These are phyloP conservation scores for Chrysolina haemoptera DNA, from an alignment of 2,888 invertebrate genomes.

Conservation along the genomic window DNA sequence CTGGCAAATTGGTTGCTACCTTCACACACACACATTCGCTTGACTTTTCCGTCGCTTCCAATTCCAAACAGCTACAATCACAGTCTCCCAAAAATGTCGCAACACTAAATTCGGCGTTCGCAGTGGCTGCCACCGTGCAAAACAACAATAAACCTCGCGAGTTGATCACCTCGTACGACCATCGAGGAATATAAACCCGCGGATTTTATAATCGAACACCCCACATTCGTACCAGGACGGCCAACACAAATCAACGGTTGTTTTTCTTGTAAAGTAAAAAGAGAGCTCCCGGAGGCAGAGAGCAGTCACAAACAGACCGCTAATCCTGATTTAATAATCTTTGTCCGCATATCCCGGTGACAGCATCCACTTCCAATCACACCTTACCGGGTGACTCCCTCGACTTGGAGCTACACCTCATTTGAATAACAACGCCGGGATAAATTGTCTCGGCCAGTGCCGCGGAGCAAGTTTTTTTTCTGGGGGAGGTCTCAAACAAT, in stretches of 20 bases:
- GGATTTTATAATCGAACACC: conserved; percentile 59
- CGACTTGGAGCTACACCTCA: conserved; percentile 50
- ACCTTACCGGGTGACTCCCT: conserved; percentile 70
- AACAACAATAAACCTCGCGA: conserved; percentile 54
- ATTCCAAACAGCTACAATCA: too few relatives aligned
- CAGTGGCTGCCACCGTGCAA: conserved; percentile 54
- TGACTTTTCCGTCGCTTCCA: too few relatives aligned
- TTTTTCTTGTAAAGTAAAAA: conserved; percentile 62
- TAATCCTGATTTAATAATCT: conserved; percentile 71
- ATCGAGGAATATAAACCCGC: conserved; percentile 58
- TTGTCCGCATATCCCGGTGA: conserved; percentile 63
- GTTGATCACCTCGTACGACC: conserved; percentile 56
- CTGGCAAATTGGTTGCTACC: too few relatives aligned
- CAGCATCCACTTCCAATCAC: conserved; percentile 73
- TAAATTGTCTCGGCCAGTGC: conserved; percentile 31
- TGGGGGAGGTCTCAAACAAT: neutral
- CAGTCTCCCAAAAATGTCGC: neutral
- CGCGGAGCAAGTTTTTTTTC: neutral
- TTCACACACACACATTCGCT: too few relatives aligned
- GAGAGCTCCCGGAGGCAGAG: conserved; percentile 47
- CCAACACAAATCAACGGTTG: conserved; percentile 67
- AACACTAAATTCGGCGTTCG: neutral
- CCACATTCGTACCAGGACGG: conserved; percentile 55
- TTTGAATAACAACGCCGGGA: conserved; percentile 59
- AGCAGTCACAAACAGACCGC: conserved; percentile 67